A percentile compares a stretch with the other conserved stretches of the same genome.
These are phyloP conservation scores for Pimpla rufipes DNA, from an alignment of 2,888 invertebrate genomes.

Conservation along the genomic window DNA sequence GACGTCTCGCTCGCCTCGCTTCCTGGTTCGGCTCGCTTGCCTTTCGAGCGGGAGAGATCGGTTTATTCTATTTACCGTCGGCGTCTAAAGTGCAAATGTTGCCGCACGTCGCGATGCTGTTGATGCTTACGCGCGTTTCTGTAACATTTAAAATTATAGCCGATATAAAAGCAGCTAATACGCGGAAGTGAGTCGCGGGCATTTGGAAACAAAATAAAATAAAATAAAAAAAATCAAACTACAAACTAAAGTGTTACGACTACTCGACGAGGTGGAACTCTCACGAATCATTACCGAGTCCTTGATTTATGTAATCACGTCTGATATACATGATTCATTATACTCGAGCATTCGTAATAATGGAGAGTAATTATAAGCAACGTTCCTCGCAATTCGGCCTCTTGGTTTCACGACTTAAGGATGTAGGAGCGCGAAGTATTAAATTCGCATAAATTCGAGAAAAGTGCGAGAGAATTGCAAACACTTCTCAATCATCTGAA, in stretches of 20 bases:
- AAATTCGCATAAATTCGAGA: neutral
- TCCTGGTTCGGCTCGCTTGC: conserved; percentile 12
- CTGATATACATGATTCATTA: conserved; percentile 2
- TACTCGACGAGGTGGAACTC: neutral
- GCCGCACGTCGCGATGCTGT: neutral
- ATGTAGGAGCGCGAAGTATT: neutral
- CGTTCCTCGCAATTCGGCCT: neutral
- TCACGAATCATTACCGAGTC: neutral
- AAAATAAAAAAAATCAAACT: neutral
- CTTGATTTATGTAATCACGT: conserved; percentile 7
- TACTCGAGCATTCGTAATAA: neutral
- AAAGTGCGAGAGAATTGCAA: too few species aligned
- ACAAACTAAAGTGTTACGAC: conserved; percentile 3
- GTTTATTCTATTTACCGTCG: neutral
- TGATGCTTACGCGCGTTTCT: conserved; percentile 3
- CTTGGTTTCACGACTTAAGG: neutral
- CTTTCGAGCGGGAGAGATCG: neutral
- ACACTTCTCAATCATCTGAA: too few species aligned
- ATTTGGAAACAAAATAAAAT: neutral
- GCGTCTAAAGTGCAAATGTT: conserved; percentile 21
- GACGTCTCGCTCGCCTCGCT: neutral
- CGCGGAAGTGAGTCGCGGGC: neutral
- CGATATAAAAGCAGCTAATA: conserved; percentile 1
- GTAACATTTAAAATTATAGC: conserved; percentile 4
- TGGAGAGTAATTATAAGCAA: neutral